These are phyloP conservation scores for Sarcophaga caerulescens DNA, from an alignment of 2,888 invertebrate genomes.

Conservation along the genomic window DNA sequence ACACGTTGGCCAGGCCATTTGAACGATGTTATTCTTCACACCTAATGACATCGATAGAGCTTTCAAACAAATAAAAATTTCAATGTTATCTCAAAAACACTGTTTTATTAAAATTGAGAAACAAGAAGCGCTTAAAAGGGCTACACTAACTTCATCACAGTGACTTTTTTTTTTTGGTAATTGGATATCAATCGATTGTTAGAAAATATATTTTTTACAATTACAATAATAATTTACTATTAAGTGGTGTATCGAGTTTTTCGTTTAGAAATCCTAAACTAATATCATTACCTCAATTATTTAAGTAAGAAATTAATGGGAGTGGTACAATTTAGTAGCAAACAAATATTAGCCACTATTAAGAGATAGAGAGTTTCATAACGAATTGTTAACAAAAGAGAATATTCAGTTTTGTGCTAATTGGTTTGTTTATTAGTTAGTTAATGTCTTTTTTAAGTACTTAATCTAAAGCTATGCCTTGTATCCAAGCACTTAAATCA, in stretches of 20 bases:
- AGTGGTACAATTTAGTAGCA: neutral
- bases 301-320: neutral
- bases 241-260: no score
- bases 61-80: no score
- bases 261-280: neutral
- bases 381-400: constrained; percentile 29
- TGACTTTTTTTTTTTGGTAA: constrained; percentile 40
- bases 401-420: constrained; percentile 49
- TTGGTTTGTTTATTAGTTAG: constrained; percentile 24
- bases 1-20: no score
- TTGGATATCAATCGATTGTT: no score
- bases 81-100: no score
- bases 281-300: neutral
- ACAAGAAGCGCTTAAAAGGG: no score
- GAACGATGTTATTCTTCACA: no score
- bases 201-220: no score
- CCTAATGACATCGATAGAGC: no score
- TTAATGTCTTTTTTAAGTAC: constrained; percentile 26
- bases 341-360: constrained; percentile 20
- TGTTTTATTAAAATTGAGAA: no score
- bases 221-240: no score
- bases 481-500: constrained; percentile 93
- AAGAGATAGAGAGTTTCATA: neutral
- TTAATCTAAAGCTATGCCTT: constrained; percentile 90
- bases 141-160: neutral